Conservation (phyloP, 2,113 vertebrate genomes). For the Prinia subflava region DNA sequence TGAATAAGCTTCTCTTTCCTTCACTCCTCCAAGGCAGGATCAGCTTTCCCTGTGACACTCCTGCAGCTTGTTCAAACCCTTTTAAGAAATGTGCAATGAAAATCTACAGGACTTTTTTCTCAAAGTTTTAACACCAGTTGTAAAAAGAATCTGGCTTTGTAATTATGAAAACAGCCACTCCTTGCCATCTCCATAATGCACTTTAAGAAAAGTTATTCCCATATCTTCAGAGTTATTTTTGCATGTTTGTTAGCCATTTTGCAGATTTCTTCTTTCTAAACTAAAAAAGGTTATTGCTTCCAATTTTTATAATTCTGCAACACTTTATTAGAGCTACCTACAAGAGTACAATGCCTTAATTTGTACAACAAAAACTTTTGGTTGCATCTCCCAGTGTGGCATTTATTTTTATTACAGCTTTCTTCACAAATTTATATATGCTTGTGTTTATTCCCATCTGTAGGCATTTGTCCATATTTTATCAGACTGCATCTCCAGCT, state of each 20-base stretch:
- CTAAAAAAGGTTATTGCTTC: not conserved
- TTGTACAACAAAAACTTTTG: not conserved
- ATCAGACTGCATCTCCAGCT: not conserved
- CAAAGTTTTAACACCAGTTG: not conserved
- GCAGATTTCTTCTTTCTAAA: not conserved
- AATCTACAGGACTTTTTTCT: not conserved
- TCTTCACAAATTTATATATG: not conserved
- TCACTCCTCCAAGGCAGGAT: not conserved
- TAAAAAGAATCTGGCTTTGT: not conserved
- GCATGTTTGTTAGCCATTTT: not conserved
- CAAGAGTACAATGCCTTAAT: not conserved
- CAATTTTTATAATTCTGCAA: not conserved
- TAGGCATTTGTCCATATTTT: not conserved
- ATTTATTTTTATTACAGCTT: not conserved
- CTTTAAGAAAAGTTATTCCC: not conserved
- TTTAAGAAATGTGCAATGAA: not conserved
- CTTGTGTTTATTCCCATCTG: not conserved
- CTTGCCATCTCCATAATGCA: not conserved
- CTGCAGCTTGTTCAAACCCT: not conserved
- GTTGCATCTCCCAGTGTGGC: not conserved
- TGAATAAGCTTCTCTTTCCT: not conserved
- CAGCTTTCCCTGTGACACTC: not conserved
- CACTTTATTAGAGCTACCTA: not conserved
- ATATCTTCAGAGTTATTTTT: not conserved
- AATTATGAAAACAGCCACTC: not conserved